Percentiles rank a stretch among this genome's conserved stretches.
phyloP scores from a whole-genome alignment of 2,888 invertebrate genomes.

The Argyresthia goedartella region DNA sequence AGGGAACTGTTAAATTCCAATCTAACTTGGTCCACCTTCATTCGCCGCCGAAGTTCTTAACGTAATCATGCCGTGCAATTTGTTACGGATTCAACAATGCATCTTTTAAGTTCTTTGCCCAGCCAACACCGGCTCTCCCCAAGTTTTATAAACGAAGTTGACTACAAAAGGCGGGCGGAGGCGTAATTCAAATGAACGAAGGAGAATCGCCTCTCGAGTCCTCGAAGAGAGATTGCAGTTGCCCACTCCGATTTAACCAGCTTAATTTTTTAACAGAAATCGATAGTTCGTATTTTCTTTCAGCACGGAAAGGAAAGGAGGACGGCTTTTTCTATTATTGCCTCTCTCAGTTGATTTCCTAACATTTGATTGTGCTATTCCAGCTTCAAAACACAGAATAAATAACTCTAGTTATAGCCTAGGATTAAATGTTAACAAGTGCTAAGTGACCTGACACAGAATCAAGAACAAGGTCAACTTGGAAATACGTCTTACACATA shows the following conservation, averaged over 20 bases:
- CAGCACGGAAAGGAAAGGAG: not conserved
- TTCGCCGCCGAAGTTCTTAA: conserved; percentile 19
- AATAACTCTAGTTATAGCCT: too few species aligned
- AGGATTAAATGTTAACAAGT: not conserved
- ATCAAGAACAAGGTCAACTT: not conserved
- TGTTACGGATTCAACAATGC: conserved; percentile 69
- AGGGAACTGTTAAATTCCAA: conserved; percentile 45
- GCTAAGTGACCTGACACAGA: not conserved
- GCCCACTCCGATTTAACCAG: too few species aligned
- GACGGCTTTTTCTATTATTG: not conserved
- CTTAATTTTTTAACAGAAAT: too few species aligned
- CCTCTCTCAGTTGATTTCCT: too few species aligned
- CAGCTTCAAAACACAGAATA: too few species aligned
- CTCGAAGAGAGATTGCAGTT: not conserved
- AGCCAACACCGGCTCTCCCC: conserved; percentile 53
- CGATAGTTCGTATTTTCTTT: not conserved
- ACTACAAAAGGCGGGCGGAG: conserved; percentile 62
- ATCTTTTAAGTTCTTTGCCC: conserved; percentile 57
- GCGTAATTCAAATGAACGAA: conserved; percentile 61
- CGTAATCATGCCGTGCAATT: conserved; percentile 62
- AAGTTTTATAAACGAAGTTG: conserved; percentile 67
- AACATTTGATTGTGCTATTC: too few species aligned
- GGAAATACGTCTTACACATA: not conserved
- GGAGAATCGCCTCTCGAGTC: not conserved
- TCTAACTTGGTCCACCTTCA: conserved; percentile 34